Conservation (phyloP, 2,113 vertebrate genomes). For the Leptodactylus fuscus region DNA sequence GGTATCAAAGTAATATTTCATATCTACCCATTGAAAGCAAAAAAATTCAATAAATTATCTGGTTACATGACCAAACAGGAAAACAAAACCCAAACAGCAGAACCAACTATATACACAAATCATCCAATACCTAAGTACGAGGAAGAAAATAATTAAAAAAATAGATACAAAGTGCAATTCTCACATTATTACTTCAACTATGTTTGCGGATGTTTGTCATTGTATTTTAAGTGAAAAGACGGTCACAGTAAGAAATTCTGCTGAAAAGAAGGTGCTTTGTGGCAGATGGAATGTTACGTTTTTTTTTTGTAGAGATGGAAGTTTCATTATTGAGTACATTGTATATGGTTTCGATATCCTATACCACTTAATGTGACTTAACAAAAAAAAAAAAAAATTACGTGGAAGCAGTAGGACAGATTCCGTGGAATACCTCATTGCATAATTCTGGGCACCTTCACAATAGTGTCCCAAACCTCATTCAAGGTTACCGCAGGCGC, state of each 20-base stretch:
- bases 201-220: constrained; percentile 19
- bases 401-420: constrained; percentile 68
- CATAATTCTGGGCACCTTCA: constrained; percentile 68
- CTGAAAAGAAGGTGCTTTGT: constrained; percentile 63
- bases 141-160: constrained; percentile 52
- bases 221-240: constrained; percentile 60
- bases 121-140: constrained; percentile 44
- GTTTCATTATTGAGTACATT: constrained; percentile 67
- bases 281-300: constrained; percentile 67
- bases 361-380: constrained; percentile 63
- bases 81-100: background rate
- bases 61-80: constrained; percentile 17
- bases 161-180: constrained; percentile 58
- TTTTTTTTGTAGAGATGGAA: constrained; percentile 63
- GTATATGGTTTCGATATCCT: constrained; percentile 58
- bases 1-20: no score
- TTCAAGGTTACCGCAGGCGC: constrained; percentile 64
- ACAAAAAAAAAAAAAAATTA: constrained; percentile 68
- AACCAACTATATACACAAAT: constrained; percentile 51
- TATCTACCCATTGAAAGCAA: background rate
- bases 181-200: constrained; percentile 58
- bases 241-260: constrained; percentile 63
- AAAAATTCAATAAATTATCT: constrained; percentile 47
- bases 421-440: constrained; percentile 64
- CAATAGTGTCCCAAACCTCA: constrained; percentile 69